Conservation (phyloP, 2,797 vertebrate genomes). For the Pelobates cultripes region DNA sequence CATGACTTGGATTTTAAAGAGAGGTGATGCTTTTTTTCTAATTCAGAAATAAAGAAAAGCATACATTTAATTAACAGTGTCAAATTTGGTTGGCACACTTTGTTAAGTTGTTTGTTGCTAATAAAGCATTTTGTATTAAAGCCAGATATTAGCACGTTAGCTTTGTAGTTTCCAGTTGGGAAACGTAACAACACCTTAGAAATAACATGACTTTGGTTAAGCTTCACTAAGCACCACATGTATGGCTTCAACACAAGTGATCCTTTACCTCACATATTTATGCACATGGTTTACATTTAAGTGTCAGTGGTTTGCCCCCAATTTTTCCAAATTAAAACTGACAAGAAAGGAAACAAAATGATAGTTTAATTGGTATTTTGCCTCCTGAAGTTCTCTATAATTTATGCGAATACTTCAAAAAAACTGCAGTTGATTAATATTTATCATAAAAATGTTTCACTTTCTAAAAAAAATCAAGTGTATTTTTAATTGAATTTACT, state of each 20-base stretch:
- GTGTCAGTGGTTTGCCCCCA: slow-evolving; percentile 41
- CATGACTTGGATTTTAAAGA: slow-evolving; percentile 39
- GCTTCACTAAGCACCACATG: slow-evolving; percentile 20
- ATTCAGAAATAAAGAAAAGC: background rate
- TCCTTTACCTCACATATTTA: slow-evolving; percentile 25
- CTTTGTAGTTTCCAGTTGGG: background rate
- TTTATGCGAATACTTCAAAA: slow-evolving; percentile 15
- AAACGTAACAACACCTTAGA: background rate
- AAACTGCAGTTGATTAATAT: background rate
- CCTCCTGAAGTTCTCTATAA: slow-evolving; percentile 22
- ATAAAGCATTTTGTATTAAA: background rate
- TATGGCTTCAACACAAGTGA: slow-evolving; percentile 28
- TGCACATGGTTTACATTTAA: slow-evolving; percentile 52
- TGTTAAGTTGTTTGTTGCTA: background rate
- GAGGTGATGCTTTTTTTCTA: background rate
- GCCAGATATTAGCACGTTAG: background rate
- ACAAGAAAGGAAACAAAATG: slow-evolving; percentile 45
- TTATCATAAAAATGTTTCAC: background rate
- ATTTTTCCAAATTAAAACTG: slow-evolving; percentile 47
- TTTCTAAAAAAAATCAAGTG: background rate
- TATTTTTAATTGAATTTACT: background rate
- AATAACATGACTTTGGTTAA: slow-evolving; percentile 35
- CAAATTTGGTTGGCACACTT: too few species aligned
- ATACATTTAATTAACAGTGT: background rate
- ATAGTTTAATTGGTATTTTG: slow-evolving; percentile 45